A percentile compares a stretch with the other conserved stretches of the same genome.
phyloP scores from a whole-genome alignment of 2,797 vertebrate genomes.

The Champsocephalus gunnari region DNA sequence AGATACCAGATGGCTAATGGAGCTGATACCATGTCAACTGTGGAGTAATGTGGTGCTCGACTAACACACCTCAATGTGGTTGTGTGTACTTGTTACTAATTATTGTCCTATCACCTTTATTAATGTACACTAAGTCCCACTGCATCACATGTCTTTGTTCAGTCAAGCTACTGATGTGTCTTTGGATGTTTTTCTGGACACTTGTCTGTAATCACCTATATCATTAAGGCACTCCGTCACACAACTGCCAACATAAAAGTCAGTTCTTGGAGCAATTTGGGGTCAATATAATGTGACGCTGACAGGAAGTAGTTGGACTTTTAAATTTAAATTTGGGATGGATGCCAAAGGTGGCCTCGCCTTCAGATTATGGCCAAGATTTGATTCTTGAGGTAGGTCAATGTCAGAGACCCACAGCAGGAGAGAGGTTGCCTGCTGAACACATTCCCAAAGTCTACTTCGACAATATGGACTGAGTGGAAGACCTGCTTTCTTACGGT shows the following conservation, averaged over 20 bases:
- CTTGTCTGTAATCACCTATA: not conserved
- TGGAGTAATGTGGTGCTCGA: conserved; percentile 11
- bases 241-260: not conserved
- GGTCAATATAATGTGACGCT: not conserved
- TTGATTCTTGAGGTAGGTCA: conserved; percentile 22
- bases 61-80: not conserved
- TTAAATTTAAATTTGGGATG: conserved; percentile 21
- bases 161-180: not conserved
- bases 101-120: not conserved
- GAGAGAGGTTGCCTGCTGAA: conserved; percentile 26
- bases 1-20: not conserved
- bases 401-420: not conserved
- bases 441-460: not conserved
- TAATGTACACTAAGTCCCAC: not conserved
- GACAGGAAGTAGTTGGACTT: conserved; percentile 5
- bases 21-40: conserved; percentile 45
- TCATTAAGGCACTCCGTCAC: not conserved
- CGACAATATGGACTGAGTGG: conserved; percentile 34
- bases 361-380: conserved; percentile 48
- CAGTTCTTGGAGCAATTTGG: not conserved
- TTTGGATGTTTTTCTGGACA: not conserved
- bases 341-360: conserved; percentile 56
- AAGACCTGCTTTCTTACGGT: conserved; percentile 30
- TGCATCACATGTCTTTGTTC: not conserved
- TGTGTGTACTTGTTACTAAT: not conserved